phyloP scores from a whole-genome alignment of 2,888 invertebrate species.

The Tenthredo notha region DNA sequence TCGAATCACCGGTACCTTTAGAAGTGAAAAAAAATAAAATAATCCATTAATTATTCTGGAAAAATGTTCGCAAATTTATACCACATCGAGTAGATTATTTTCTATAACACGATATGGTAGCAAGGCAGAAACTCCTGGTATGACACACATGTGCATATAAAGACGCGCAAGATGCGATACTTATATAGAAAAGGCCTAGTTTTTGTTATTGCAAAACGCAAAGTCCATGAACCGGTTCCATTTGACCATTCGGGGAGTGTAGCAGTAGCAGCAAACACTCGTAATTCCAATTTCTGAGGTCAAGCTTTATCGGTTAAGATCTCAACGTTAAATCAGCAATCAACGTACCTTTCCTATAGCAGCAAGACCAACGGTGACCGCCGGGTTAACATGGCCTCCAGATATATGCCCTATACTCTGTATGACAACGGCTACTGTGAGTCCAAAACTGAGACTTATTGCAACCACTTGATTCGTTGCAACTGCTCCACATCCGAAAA shows the following conservation, averaged over 20 bases:
- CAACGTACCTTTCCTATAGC: conserved; percentile 85
- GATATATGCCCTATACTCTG: conserved; percentile 93
- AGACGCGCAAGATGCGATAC: not conserved
- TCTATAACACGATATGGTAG: not conserved
- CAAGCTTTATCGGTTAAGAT: not conserved
- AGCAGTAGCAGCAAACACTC: not conserved
- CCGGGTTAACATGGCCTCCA: conserved; percentile 96
- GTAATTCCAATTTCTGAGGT: conserved; percentile 14
- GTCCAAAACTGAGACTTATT: conserved; percentile 91
- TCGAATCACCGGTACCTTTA: conserved; percentile 83
- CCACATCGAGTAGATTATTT: not conserved
- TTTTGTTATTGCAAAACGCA: conserved; percentile 31
- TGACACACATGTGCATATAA: conserved; percentile 25
- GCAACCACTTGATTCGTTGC: conserved; percentile 81
- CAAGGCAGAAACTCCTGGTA: not conserved
- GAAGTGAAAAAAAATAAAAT: not conserved
- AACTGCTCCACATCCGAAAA: conserved; percentile 92
- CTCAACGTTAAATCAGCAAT: not conserved
- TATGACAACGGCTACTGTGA: conserved; percentile 90
- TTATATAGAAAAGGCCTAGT: conserved; percentile 41
- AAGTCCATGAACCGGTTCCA: conserved; percentile 49
- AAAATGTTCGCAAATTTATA: no score
- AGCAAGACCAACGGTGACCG: conserved; percentile 91
- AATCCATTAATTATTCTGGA: not conserved
- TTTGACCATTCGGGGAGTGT: conserved; percentile 34